Percentiles rank a stretch among this genome's conserved stretches.
Conservation (phyloP, 2,888 invertebrate genomes). For the Tachystola acroxantha region DNA sequence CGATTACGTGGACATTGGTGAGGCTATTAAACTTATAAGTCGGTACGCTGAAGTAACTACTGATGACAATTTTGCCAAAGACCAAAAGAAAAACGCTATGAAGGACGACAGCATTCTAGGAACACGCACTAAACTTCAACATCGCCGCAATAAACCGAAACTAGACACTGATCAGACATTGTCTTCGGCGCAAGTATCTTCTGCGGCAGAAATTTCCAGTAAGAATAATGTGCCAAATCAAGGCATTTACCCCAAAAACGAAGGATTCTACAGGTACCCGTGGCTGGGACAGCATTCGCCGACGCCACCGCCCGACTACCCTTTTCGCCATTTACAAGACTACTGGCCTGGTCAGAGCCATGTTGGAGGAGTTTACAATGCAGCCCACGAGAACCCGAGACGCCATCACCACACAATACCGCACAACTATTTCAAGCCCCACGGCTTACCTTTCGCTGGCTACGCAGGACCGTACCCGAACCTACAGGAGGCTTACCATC, state of each 20-base stretch:
- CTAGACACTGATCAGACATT: constrained; percentile 29
- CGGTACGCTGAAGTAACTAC: constrained; percentile 71
- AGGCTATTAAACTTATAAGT: constrained; percentile 70
- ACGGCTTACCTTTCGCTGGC: constrained; percentile 34
- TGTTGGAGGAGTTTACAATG: constrained; percentile 58
- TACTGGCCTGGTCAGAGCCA: constrained; percentile 64
- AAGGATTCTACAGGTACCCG: constrained; percentile 50
- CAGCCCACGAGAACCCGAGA: constrained; percentile 56
- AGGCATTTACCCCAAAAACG: not conserved
- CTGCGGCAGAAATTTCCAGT: not conserved
- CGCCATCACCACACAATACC: constrained; percentile 69
- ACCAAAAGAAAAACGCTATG: constrained; percentile 45
- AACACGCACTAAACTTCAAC: constrained; percentile 65
- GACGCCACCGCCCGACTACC: constrained; percentile 59
- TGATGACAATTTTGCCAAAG: constrained; percentile 66
- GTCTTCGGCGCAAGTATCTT: not conserved
- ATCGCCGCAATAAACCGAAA: constrained; percentile 60
- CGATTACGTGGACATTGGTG: constrained; percentile 68
- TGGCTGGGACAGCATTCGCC: constrained; percentile 60
- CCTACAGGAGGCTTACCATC: constrained; percentile 41
- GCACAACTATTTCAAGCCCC: constrained; percentile 51
- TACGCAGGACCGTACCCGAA: constrained; percentile 35
- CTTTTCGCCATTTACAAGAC: constrained; percentile 66
- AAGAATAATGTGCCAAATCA: constrained; percentile 1
- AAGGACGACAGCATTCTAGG: constrained; percentile 60